phyloP scores from a whole-genome alignment of 2,113 vertebrate species.

The Dipodomys stephensi region DNA sequence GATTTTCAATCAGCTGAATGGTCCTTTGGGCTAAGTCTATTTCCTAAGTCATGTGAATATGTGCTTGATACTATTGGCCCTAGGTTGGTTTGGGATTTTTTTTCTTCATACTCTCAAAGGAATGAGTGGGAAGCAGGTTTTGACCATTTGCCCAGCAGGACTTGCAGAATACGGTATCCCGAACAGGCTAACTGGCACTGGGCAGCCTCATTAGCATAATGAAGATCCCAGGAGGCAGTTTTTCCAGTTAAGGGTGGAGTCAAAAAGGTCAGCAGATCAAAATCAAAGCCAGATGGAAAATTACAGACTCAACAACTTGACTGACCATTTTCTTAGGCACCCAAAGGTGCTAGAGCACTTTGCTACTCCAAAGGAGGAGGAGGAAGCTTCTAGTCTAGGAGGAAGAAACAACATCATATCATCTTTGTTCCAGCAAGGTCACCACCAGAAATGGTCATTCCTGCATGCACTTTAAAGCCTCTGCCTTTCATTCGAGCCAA shows the following conservation, averaged over 20 bases:
- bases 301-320: constrained; percentile 72
- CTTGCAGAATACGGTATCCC: neutral
- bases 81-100: neutral
- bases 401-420: neutral
- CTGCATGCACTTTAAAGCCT: constrained; percentile 28
- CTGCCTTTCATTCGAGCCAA: neutral
- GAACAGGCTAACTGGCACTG: constrained; percentile 54
- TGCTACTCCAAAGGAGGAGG: neutral
- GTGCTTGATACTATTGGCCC: constrained; percentile 32
- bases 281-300: constrained; percentile 84
- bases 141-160: constrained; percentile 32
- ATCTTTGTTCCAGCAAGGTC: constrained; percentile 36
- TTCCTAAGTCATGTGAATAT: constrained; percentile 55
- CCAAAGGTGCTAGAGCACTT: constrained; percentile 45
- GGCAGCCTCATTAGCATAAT: constrained; percentile 58
- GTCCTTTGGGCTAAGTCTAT: constrained; percentile 44
- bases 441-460: neutral
- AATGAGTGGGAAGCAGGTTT: constrained; percentile 20
- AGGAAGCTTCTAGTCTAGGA: neutral
- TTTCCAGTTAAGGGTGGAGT: constrained; percentile 82
- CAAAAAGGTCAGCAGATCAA: constrained; percentile 73
- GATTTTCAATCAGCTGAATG: constrained; percentile 59
- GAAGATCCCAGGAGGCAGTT: constrained; percentile 60
- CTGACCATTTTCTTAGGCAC: constrained; percentile 72
- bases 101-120: constrained; percentile 21